Evolutionary conservation across 2,888 invertebrate genomes (phyloP), one percentile per base, ranked within the genome.

Genomic region (Rhopalosiphum nymphaeae): DNA sequence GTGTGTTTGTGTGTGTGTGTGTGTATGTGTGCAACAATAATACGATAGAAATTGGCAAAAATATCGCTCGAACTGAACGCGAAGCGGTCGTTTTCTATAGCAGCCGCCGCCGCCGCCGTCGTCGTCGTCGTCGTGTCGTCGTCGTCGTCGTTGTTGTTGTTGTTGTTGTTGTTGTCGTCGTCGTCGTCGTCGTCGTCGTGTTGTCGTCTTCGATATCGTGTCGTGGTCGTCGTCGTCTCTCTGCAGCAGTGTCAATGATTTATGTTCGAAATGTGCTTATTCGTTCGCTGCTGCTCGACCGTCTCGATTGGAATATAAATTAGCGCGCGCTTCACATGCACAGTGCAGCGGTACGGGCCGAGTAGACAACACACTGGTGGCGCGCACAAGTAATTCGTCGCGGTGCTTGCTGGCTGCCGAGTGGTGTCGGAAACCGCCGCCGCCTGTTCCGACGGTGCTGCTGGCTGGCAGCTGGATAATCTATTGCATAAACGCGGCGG

Each of bases 401-500:
- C 85, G 85, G 13, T 11, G 85, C 29, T 85, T 44, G 13, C 44
- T 85, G 78, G 78, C 36, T 78, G 78, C 78, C 78, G 78, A 78
- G 78, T 78, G 21, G 9, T 36, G 78, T 78, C 78, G 78, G 78
- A 36, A 9, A 78, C 78, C 78, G 78, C 36, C 85, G 85, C 44
- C 44, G 85, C 85, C 44, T 44, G 26, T 9, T 3, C 42, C 85
- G 85, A 42, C 44, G 29, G 42, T 29, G 85, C 25, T 26, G 44
- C 85, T 36, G 9, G 36, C 42, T 42, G 44, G 85, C 85, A 85
- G 85, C 85, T 85, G 85, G 85, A 85, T 85, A 85, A 85, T 85
- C 85, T 85, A 85, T 85, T 9, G 13, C 85, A 26, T 13, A 11
- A 29, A 7, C 26, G 29, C 16, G n/a, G 7, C 78, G 36, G 9